Evolutionary conservation across 2,113 vertebrate species (phyloP).

Genomic region (Ptychochromis oligacanthus): DNA sequence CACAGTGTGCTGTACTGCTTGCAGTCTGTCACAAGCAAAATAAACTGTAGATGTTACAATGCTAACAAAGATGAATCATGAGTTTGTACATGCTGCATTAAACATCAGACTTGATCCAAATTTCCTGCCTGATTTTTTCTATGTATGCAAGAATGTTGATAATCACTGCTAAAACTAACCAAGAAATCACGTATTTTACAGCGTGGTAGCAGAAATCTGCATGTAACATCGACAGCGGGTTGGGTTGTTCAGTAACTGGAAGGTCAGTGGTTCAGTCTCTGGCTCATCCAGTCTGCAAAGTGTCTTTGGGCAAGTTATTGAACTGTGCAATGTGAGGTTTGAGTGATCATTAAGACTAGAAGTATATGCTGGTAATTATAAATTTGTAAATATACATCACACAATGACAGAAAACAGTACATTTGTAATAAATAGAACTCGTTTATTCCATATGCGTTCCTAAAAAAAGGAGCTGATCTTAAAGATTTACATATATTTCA

Average conservation of each 20-base stretch:
- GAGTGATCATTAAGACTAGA: background rate
- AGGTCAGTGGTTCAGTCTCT: background rate
- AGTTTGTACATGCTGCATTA: conserved; percentile 38
- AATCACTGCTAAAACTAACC: background rate
- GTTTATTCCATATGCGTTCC: conserved; percentile 40
- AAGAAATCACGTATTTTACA: background rate
- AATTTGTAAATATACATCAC: background rate
- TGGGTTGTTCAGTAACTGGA: background rate
- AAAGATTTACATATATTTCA: conserved; percentile 23
- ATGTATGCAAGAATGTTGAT: background rate
- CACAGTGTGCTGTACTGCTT: background rate
- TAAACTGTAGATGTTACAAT: background rate
- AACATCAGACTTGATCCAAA: conserved; percentile 52
- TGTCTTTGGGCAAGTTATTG: background rate
- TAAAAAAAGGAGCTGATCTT: conserved; percentile 11
- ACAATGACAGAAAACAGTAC: background rate
- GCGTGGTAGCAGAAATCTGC: background rate
- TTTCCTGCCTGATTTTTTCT: background rate
- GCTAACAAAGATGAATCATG: conserved; percentile 5
- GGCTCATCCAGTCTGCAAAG: too few relatives aligned
- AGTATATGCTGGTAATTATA: background rate
- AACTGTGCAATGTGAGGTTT: background rate
- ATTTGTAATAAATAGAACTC: conserved; percentile 48
- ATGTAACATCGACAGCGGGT: background rate
- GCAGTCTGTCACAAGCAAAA: background rate